These are phyloP conservation scores for Rhagophthalmus giganteus DNA, from an alignment of 2,888 invertebrate genomes.

Conservation along the genomic window DNA sequence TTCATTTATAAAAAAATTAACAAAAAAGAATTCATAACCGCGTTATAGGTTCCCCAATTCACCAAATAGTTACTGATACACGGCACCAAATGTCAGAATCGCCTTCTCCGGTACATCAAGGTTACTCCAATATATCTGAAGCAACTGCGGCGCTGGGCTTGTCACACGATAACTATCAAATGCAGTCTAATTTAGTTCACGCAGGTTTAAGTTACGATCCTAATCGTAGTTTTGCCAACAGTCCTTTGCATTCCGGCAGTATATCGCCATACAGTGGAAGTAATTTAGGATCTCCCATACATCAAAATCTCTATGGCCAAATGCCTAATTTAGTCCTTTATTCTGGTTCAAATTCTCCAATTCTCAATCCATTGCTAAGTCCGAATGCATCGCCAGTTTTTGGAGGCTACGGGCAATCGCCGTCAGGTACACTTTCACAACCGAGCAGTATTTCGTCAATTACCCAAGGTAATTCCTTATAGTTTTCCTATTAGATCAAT, in stretches of 20 bases:
- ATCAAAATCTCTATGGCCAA: slow-evolving; percentile 43
- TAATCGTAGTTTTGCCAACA: slow-evolving; percentile 38
- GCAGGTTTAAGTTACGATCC: slow-evolving; percentile 30
- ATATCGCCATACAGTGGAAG: slow-evolving; percentile 48
- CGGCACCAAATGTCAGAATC: slow-evolving; percentile 49
- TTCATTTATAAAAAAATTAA: background rate
- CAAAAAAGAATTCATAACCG: background rate
- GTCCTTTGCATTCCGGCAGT: slow-evolving; percentile 42
- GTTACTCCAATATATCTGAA: slow-evolving; percentile 29
- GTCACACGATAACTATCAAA: slow-evolving; percentile 21
- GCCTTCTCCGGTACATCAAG: slow-evolving; percentile 67
- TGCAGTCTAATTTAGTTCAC: slow-evolving; percentile 20
- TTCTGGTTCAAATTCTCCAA: slow-evolving; percentile 45
- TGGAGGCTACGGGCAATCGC: slow-evolving; percentile 41
- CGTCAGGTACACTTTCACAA: slow-evolving; percentile 27
- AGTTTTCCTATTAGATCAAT: background rate
- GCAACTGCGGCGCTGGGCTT: slow-evolving; percentile 8
- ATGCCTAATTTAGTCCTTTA: slow-evolving; percentile 46
- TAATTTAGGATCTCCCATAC: slow-evolving; percentile 45
- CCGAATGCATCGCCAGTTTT: slow-evolving; percentile 49
- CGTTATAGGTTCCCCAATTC: slow-evolving; percentile 64
- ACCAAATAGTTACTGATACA: slow-evolving; percentile 53
- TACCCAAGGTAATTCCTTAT: slow-evolving; percentile 58
- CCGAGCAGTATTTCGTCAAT: slow-evolving; percentile 58
- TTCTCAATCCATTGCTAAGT: slow-evolving; percentile 46